Conservation (phyloP, 92 coral and sea anemone species). For the Pocillopora grandis region DNA sequence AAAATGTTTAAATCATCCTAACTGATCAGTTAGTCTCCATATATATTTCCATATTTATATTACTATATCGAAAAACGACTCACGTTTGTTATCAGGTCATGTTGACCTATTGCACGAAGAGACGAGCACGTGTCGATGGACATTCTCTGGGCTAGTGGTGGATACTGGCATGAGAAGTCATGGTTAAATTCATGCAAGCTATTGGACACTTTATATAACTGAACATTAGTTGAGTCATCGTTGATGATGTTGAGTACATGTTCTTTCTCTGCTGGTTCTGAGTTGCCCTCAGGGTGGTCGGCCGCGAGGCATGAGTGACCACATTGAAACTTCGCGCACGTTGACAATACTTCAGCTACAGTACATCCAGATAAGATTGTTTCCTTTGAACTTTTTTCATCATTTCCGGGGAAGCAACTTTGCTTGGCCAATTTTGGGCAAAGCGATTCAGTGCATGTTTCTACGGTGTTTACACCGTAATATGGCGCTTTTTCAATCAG, state of each 20-base stretch:
- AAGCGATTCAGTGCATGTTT: neutral
- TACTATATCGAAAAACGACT: neutral
- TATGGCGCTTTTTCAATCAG: neutral
- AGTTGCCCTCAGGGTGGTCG: neutral
- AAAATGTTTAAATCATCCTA: too few relatives aligned
- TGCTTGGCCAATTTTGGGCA: conserved; percentile 2
- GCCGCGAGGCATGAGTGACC: neutral
- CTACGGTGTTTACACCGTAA: neutral
- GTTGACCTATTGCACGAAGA: conserved; percentile 17
- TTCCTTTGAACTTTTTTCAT: too few relatives aligned
- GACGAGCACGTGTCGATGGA: neutral
- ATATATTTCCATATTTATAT: too few relatives aligned
- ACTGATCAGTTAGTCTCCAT: too few relatives aligned
- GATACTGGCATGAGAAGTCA: neutral
- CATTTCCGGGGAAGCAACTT: too few relatives aligned
- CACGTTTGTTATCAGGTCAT: conserved; percentile 14
- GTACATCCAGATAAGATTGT: neutral
- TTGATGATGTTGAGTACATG: neutral
- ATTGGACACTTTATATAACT: neutral
- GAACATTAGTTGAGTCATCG: neutral
- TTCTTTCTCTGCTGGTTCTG: neutral
- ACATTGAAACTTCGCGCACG: neutral
- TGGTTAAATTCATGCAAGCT: neutral
- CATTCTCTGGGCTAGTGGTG: neutral
- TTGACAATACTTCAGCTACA: neutral